Base-by-base conservation (phyloP, 2,888 invertebrate genomes). In the Lepidonotus clava region DNA sequence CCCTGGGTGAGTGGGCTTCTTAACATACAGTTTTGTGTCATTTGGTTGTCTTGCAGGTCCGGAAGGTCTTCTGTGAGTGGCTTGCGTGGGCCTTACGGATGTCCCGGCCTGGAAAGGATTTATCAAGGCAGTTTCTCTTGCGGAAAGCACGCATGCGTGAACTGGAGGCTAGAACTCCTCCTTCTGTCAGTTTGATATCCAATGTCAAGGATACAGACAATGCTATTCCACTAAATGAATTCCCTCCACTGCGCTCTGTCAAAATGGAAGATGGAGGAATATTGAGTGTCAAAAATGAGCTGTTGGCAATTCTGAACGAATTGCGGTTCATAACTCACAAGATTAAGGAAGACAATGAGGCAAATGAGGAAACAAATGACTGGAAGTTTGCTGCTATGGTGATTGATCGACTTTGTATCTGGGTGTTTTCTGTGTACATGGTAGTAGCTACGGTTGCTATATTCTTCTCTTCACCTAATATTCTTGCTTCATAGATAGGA, bases 151-250 rank as follows among this genome's bases (percentile, higher is more conserved):
- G 87, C 18, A 89, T 90, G 88, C 89, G 90, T 0, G 90, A 90
- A 51, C 88, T 90, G 1, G 90, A 90, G 38, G 87, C 89, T 14
- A 87, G 88, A 46, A 88, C 86, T 2, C 90, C 90, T 14, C 90
- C 89, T 2, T 90, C 90, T 14, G 80, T 89, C n/a, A 90, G 90
- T 77, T 87, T 90, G 51, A 88, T 90, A 56, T 90, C 90, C 32
- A 90, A 90, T 77, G 88, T 90, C 61, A 89, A 88, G 56, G 90
- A 90, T 87, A 88, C 90, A 18, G 90, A 90, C 88, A 90, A 90
- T 83, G 88, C 89, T 46, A 90, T 90, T 28, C 90, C 90, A 0
- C 87, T 89, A 6, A 87, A 87, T 61, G 89, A 86, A 80, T 89
- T 86, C 76, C 84, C 85, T 8, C 86, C 86, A 77, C 83, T 89